A percentile compares a stretch with the other conserved stretches of the same genome.
Conservation (phyloP, 2,113 vertebrate species). For the Bucco capensis region DNA sequence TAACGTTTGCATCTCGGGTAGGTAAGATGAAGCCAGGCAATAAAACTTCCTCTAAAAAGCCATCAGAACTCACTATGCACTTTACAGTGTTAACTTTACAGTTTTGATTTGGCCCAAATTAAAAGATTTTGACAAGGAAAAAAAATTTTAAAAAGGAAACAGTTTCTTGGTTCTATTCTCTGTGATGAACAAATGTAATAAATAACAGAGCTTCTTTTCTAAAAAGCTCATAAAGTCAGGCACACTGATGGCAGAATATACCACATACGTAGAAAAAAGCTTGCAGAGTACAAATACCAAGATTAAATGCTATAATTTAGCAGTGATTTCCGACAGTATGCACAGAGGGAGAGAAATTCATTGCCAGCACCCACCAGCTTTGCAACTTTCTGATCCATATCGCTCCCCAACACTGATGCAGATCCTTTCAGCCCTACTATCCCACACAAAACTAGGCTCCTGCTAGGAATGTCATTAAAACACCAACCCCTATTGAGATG, state of each 20-base stretch:
- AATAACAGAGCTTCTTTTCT: background rate
- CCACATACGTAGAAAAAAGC: background rate
- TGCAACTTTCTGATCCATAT: background rate
- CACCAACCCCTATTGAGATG: background rate
- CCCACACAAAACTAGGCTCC: background rate
- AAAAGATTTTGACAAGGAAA: background rate
- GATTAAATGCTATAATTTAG: background rate
- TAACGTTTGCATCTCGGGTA: background rate
- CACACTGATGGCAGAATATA: background rate
- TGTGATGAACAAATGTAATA: background rate
- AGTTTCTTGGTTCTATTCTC: background rate
- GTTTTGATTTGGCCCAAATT: background rate
- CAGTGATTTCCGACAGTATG: fast-evolving
- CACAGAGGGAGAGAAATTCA: background rate
- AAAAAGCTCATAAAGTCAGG: background rate
- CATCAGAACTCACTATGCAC: background rate
- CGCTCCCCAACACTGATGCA: background rate
- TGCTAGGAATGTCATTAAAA: background rate
- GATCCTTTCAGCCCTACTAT: background rate
- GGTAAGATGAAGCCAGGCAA: background rate
- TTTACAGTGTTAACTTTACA: background rate
- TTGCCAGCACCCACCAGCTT: background rate
- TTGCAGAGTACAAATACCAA: background rate
- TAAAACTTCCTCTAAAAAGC: background rate
- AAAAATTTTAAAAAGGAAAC: background rate